Conservation (phyloP, 1,140 invertebrate genomes). For the Drosophila virilis region DNA sequence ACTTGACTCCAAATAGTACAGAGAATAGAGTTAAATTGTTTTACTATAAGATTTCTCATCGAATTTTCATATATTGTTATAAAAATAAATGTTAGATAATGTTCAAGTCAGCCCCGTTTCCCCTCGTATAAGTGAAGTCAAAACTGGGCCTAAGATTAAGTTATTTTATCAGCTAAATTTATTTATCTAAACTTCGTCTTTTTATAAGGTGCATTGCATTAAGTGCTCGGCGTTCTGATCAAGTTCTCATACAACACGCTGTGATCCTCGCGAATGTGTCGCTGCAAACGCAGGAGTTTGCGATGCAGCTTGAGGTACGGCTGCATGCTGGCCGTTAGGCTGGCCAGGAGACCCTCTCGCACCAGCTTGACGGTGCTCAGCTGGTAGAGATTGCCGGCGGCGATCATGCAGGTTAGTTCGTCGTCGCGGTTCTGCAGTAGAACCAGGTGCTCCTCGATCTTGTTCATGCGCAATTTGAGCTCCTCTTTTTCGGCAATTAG, state of each 20-base stretch:
- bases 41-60: too few species aligned
- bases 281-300: slow-evolving; percentile 45
- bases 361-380: slow-evolving; percentile 46
- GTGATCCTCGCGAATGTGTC: slow-evolving; percentile 41
- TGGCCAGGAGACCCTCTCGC: slow-evolving; percentile 21
- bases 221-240: slow-evolving; percentile 14
- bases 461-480: slow-evolving; percentile 46
- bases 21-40: too few species aligned
- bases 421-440: slow-evolving; percentile 49
- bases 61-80: too few species aligned
- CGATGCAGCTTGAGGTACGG: slow-evolving; percentile 48
- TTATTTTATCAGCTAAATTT: neutral
- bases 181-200: slow-evolving; percentile 6
- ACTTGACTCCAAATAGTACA: too few species aligned
- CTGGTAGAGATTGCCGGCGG: slow-evolving; percentile 56
- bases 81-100: too few species aligned
- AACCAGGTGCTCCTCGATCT: slow-evolving; percentile 42
- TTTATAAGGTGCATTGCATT: slow-evolving; percentile 8
- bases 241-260: slow-evolving; percentile 34
- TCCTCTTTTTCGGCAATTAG: slow-evolving; percentile 44
- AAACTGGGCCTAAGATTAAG: neutral
- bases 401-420: slow-evolving; percentile 46
- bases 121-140: neutral
- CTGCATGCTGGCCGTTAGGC: slow-evolving; percentile 36
- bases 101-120: too few species aligned